Percentiles rank a stretch among this genome's conserved stretches.
Evolutionary conservation across 2,888 invertebrate species (phyloP).

Genomic region (Branchellion lobata): DNA sequence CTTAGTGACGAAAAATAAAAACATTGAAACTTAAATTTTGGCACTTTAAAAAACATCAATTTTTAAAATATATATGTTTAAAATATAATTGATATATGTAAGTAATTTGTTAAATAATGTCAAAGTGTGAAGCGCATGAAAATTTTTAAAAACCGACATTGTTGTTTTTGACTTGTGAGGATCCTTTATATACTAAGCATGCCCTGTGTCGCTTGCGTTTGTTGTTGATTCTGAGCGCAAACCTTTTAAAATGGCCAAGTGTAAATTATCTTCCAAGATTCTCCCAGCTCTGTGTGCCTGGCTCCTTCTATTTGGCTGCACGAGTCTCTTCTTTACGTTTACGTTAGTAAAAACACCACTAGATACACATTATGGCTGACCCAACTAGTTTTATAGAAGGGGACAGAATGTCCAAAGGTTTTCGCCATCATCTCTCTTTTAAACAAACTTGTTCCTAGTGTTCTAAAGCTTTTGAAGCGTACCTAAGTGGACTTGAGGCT

Average conservation of each 20-base stretch:
- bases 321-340: slow-evolving; percentile 91
- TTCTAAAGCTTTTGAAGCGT: too few species aligned
- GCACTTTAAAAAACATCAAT: neutral
- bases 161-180: slow-evolving; percentile 23
- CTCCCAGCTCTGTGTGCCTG: slow-evolving; percentile 94
- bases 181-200: neutral
- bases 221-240: slow-evolving; percentile 12
- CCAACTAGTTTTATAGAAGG: too few species aligned
- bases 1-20: slow-evolving; percentile 5
- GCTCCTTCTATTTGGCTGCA: slow-evolving; percentile 88
- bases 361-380: too few species aligned
- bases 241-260: slow-evolving; percentile 48
- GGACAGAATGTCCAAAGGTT: too few species aligned
- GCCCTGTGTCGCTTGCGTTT: neutral
- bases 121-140: neutral
- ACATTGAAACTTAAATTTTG: slow-evolving; percentile 9
- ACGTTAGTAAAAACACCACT: slow-evolving; percentile 75
- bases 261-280: slow-evolving; percentile 51
- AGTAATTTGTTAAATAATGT: too few species aligned
- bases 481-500: too few species aligned
- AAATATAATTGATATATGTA: too few species aligned
- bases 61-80: too few species aligned
- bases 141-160: slow-evolving; percentile 21
- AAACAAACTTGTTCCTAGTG: too few species aligned
- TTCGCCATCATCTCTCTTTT: too few species aligned